phyloP scores from a whole-genome alignment of 2,888 invertebrate genomes.

The Ceriagrion tenellum region DNA sequence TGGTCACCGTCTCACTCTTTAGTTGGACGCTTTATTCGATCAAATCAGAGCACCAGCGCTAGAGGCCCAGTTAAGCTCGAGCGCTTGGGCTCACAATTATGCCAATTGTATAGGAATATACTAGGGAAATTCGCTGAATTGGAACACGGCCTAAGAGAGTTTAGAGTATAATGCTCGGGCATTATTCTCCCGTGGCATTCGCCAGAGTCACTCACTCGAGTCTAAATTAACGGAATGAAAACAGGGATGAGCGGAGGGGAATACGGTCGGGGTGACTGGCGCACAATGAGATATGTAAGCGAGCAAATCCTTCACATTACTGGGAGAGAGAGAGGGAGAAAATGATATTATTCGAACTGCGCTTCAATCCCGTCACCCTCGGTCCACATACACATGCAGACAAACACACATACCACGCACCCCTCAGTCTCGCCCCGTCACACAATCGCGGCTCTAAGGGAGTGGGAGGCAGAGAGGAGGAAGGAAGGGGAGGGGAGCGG shows the following conservation, averaged over 20 bases:
- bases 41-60: too few relatives aligned
- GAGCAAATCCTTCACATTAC: background rate
- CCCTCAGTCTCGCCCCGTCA: background rate
- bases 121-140: too few relatives aligned
- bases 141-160: too few relatives aligned
- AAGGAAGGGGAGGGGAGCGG: background rate
- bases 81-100: too few relatives aligned
- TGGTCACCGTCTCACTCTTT: too few relatives aligned
- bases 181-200: background rate
- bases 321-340: background rate
- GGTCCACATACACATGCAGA: background rate
- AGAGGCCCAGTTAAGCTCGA: too few relatives aligned
- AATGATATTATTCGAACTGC: background rate
- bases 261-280: background rate
- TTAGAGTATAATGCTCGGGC: background rate
- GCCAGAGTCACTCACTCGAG: background rate
- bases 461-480: background rate
- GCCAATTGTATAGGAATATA: too few relatives aligned
- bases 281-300: background rate
- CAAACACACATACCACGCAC: background rate
- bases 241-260: background rate
- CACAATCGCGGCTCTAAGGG: background rate
- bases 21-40: too few relatives aligned
- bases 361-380: background rate
- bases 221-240: background rate